Evolutionary conservation across 2,113 vertebrate species (phyloP).

Genomic region (Dinomys branickii): DNA sequence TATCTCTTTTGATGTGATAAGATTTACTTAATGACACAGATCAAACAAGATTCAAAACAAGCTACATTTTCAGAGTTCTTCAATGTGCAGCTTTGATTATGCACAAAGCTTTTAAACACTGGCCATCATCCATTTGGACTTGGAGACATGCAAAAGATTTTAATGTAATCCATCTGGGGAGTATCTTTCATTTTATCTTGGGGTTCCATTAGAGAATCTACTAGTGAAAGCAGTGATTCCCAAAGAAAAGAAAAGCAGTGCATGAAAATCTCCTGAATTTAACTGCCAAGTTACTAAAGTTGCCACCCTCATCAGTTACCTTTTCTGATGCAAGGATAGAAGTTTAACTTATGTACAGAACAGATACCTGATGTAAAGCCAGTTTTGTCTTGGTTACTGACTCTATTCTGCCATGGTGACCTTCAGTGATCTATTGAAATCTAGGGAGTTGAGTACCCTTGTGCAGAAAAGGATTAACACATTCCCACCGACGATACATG

Average conservation of each 20-base stretch:
- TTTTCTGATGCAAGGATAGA: neutral
- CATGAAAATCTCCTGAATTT: neutral
- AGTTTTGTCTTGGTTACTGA: neutral
- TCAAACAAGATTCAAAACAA: neutral
- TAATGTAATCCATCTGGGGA: neutral
- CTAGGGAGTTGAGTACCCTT: neutral
- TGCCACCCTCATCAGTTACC: neutral
- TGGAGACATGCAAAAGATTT: neutral
- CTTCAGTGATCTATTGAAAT: neutral
- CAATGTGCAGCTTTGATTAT: neutral
- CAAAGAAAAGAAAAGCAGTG: neutral
- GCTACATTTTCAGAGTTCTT: conserved; percentile 12
- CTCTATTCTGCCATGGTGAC: neutral
- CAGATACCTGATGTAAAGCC: neutral
- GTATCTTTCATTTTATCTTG: neutral
- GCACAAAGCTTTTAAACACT: neutral
- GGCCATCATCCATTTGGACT: neutral
- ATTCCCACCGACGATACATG: neutral
- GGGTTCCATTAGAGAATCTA: neutral
- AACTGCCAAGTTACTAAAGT: neutral
- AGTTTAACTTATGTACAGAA: neutral
- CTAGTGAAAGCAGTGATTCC: neutral
- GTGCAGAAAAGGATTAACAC: neutral
- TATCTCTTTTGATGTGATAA: neutral
- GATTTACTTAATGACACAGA: neutral